These are phyloP conservation scores for Hemichromis elongatus DNA, from an alignment of 2,113 vertebrate genomes.

Conservation along the genomic window DNA sequence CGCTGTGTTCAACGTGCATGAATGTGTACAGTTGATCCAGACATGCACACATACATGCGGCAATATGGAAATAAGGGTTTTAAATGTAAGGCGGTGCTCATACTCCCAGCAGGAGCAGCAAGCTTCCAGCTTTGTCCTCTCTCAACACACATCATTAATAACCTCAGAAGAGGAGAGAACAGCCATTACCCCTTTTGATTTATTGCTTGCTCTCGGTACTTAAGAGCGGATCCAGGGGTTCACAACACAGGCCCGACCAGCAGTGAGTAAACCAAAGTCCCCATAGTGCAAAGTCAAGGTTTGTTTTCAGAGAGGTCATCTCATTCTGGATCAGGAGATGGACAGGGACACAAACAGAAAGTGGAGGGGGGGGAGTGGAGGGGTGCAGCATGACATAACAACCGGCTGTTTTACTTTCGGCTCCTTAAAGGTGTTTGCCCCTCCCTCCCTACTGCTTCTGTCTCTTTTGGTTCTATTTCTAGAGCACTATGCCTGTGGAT, in stretches of 20 bases:
- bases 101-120: conserved; percentile 29
- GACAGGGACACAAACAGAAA: background rate
- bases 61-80: conserved; percentile 20
- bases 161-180: conserved; percentile 38
- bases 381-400: conserved; percentile 17
- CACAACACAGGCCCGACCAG: background rate
- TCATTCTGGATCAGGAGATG: conserved; percentile 18
- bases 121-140: conserved; percentile 48
- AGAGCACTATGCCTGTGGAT: conserved; percentile 41
- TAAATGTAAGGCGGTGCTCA: conserved; percentile 18
- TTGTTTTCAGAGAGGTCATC: conserved; percentile 37
- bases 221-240: conserved; percentile 25
- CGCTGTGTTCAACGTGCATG: background rate
- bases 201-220: conserved; percentile 48
- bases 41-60: background rate
- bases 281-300: conserved; percentile 52
- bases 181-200: conserved; percentile 60
- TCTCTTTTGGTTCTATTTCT: conserved; percentile 64
- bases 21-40: background rate
- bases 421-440: conserved; percentile 15
- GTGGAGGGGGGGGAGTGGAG: background rate
- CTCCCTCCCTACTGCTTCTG: background rate
- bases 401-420: conserved; percentile 7
- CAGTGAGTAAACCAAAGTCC: conserved; percentile 39
- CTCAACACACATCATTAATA: conserved; percentile 64